Evolutionary conservation across 2,888 invertebrate species (phyloP), one percentile per base, ranked within the genome.

Genomic region (Microplitis manilae): DNA sequence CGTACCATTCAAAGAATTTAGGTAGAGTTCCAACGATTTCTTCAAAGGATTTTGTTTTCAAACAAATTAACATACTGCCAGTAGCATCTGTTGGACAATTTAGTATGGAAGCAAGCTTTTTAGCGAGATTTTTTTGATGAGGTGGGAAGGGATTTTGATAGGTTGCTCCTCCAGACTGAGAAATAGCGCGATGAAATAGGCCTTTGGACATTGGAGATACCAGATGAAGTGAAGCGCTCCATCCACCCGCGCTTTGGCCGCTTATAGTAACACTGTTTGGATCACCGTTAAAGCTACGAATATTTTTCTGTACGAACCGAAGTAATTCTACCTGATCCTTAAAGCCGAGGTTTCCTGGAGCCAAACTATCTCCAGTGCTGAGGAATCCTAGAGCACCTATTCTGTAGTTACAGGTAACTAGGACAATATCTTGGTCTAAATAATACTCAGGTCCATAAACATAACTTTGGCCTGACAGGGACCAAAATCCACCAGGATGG

Each of bases 401-500:
- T 40, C 89, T 87, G 79, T 89, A 86, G 70, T 89, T 90, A 0
- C 87, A 81, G 2, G 86, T 86, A 0, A 90, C 89, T 1, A 89
- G 78, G 13, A 90, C 86, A 2, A 89, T 78, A 17, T 89, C 85
- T 73, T 88, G 81, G 20, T 87, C 87, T 75, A 89, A 65, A 5
- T 87, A 73, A 73, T 88, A 88, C 50, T 87, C 78, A 0, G 89
- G 89, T 6, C 86, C 86, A 7, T 77, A 89, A 73, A 86, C 82
- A 9, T 80, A 90, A 79, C 94, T 94, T 81, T 92, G 92, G 0
- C 92, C 93, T 0, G 93, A 93, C 38, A 90, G 90, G 0, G 91
- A 90, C 85, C 93, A 93, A 87, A 93, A 94, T n/a, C 92, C 94
- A 0, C 95, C 95, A 0, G 93, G 92, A 88, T 94, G 95, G 78